Evolutionary conservation across 1,140 invertebrate genomes (phyloP).

Genomic region (Leptestheria dahalacensis): DNA sequence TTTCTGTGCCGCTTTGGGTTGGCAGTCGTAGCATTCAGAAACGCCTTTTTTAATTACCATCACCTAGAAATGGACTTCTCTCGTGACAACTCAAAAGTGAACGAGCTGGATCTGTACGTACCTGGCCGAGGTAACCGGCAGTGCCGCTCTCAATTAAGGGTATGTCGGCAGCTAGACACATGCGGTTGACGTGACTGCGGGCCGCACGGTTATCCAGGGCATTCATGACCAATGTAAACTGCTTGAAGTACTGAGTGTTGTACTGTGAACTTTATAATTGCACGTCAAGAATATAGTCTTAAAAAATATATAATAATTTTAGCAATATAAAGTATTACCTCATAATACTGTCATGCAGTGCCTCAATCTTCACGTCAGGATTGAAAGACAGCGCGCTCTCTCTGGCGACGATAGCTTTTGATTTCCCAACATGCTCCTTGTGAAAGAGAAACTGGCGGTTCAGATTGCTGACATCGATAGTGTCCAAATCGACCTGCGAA

Average conservation of each 20-base stretch:
- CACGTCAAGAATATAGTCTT: neutral
- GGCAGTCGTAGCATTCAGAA: slow-evolving; percentile 95
- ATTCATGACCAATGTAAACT: slow-evolving; percentile 87
- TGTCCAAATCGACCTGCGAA: slow-evolving; percentile 93
- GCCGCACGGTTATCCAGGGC: slow-evolving; percentile 93
- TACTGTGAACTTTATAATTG: slow-evolving; percentile 54
- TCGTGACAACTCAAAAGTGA: no score
- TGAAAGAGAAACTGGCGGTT: slow-evolving; percentile 97
- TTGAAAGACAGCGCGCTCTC: slow-evolving; percentile 80
- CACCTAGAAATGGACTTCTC: neutral
- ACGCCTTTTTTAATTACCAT: slow-evolving; percentile 63
- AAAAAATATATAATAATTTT: neutral
- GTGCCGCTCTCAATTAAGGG: slow-evolving; percentile 94
- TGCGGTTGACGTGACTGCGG: slow-evolving; percentile 94
- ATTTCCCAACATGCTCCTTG: slow-evolving; percentile 93
- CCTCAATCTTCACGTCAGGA: slow-evolving; percentile 68
- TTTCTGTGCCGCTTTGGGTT: slow-evolving; percentile 77
- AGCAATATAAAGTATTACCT: slow-evolving; percentile 38
- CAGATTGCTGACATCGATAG: slow-evolving; percentile 98
- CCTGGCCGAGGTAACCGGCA: slow-evolving; percentile 89
- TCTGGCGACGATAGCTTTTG: slow-evolving; percentile 76
- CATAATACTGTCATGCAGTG: slow-evolving; percentile 86
- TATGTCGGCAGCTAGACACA: slow-evolving; percentile 88
- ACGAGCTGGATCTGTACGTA: no score
- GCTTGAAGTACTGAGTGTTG: slow-evolving; percentile 79